These are phyloP conservation scores for Steinernema scapterisci DNA, from an alignment of 2,888 invertebrate genomes.

Conservation along the genomic window DNA sequence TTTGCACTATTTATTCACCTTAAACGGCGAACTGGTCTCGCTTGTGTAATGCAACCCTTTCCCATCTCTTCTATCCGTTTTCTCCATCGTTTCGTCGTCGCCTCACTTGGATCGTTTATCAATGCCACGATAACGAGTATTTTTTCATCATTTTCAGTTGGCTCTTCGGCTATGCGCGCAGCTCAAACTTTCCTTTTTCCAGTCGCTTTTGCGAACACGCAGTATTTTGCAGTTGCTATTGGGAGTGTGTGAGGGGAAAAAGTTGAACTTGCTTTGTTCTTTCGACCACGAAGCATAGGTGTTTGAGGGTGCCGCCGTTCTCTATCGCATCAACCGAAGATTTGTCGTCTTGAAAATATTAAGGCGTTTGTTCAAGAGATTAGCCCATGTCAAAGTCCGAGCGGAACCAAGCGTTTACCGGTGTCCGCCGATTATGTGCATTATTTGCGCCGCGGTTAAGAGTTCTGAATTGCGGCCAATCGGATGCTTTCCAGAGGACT, in stretches of 20 bases:
- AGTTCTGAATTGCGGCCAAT: background rate
- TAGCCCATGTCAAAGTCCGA: background rate
- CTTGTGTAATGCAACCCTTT: conserved; percentile 22
- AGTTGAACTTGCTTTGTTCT: too few species aligned
- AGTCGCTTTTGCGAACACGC: too few species aligned
- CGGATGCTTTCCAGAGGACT: background rate
- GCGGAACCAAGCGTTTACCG: background rate
- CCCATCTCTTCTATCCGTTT: background rate
- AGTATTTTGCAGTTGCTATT: too few species aligned
- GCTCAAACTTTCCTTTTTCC: background rate
- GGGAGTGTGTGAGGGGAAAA: too few species aligned
- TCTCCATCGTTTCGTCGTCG: background rate
- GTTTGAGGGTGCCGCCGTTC: too few species aligned
- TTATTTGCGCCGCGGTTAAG: background rate
- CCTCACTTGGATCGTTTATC: conserved; percentile 17
- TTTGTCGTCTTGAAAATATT: background rate
- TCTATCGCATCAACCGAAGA: background rate
- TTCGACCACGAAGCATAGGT: too few species aligned
- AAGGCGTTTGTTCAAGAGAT: conserved; percentile 12
- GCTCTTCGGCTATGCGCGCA: background rate
- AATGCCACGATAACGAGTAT: conserved; percentile 25
- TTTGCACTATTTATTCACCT: background rate
- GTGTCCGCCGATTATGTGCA: background rate
- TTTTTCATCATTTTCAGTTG: background rate
- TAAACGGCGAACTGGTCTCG: background rate